Conservation (phyloP, 2,888 invertebrate species). For the Drosophila maculinotata region DNA sequence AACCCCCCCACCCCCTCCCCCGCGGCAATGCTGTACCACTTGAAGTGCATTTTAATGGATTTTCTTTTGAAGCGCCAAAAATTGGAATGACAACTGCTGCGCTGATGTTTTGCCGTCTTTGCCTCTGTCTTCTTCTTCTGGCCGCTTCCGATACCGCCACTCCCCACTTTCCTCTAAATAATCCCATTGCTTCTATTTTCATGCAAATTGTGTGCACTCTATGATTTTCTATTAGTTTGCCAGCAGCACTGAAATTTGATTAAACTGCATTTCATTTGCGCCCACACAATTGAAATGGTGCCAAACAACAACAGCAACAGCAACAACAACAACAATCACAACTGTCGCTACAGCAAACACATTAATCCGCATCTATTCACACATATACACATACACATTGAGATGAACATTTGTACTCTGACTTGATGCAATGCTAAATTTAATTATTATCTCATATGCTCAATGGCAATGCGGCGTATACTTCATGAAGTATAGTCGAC, state of each 20-base stretch:
- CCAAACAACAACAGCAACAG: slow-evolving; percentile 1
- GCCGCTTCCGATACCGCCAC: neutral
- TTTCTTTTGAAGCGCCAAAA: slow-evolving; percentile 43
- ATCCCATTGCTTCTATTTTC: slow-evolving; percentile 22
- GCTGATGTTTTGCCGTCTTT: neutral
- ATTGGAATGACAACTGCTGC: slow-evolving; percentile 22
- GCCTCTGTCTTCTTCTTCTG: slow-evolving; percentile 1
- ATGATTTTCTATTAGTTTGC: slow-evolving; percentile 42
- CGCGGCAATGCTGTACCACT: slow-evolving; percentile 37
- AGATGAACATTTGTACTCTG: no score
- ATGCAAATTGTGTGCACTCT: slow-evolving; percentile 42
- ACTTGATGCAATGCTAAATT: no score
- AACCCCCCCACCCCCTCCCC: neutral
- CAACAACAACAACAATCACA: neutral
- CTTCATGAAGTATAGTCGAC: neutral
- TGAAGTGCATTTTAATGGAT: slow-evolving; percentile 70
- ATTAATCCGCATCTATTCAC: neutral
- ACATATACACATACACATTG: no score
- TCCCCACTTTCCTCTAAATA: slow-evolving; percentile 1
- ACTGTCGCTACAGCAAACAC: slow-evolving; percentile 14
- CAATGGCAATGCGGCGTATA: slow-evolving; percentile 11
- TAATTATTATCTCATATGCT: slow-evolving; percentile 2
- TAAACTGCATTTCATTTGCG: slow-evolving; percentile 42
- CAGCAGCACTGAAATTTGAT: slow-evolving; percentile 39
- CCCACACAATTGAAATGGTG: slow-evolving; percentile 15